Percentiles rank a stretch among this genome's conserved stretches.
Evolutionary conservation across 2,113 vertebrate species (phyloP).

Genomic region (Corythornis cristatus): DNA sequence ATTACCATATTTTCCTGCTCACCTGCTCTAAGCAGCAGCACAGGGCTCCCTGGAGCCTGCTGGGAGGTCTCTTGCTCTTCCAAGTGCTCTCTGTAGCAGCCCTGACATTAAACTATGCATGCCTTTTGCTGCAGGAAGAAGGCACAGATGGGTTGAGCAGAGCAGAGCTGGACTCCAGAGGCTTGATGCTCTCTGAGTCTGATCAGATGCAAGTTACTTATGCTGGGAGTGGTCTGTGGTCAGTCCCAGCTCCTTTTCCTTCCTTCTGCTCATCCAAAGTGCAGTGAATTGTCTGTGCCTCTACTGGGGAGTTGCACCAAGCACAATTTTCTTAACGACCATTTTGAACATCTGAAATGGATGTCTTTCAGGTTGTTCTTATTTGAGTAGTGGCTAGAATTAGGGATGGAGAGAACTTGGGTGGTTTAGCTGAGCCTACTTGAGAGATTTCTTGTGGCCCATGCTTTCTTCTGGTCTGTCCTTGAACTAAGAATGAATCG

Average conservation of each 20-base stretch:
- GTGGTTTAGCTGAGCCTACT: neutral
- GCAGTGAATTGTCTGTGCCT: neutral
- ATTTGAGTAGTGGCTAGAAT: neutral
- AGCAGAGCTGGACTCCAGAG: neutral
- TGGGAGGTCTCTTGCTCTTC: neutral
- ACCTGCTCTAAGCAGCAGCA: neutral
- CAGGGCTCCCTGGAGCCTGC: neutral
- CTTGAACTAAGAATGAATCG: neutral
- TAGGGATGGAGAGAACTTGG: neutral
- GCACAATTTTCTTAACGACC: neutral
- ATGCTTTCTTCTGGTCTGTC: neutral
- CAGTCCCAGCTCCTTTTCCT: neutral
- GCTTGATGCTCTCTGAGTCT: neutral
- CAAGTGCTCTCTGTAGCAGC: fast-evolving
- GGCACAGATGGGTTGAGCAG: neutral
- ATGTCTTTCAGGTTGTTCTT: neutral
- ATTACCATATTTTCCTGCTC: neutral
- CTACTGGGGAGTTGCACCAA: neutral
- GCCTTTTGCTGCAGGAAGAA: neutral
- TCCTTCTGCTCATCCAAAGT: neutral
- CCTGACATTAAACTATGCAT: neutral
- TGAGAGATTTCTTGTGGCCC: neutral
- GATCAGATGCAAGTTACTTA: neutral
- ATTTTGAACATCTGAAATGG: neutral
- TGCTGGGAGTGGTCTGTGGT: neutral